Base-by-base conservation (phyloP, 2,113 vertebrate genomes). In the Mirounga angustirostris region DNA sequence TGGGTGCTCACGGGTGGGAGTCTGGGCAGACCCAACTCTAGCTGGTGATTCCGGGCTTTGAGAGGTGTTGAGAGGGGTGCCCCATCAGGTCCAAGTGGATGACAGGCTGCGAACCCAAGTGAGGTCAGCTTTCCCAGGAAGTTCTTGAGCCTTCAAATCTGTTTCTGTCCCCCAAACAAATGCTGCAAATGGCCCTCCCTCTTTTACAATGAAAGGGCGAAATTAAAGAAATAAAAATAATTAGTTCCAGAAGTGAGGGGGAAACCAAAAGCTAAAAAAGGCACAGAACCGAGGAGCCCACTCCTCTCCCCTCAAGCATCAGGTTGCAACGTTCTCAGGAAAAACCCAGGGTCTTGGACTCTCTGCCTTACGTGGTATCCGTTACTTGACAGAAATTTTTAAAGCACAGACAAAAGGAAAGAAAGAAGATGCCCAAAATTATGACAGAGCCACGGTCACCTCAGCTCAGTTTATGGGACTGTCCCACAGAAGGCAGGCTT, bases 171-270 rank as follows among this genome's bases (percentile, higher is more conserved):
- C 33, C 28, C 82, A 52, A 76, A 87, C 30, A 87, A 93, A 59
- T 4, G n/a, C 74, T 43, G 56, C 22, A 22, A 63, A 94, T 13
- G 26, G 76, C n/a, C 26, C 43, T 36, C 36, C 13, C 18, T 87
- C 89, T 50, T 76, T 71, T 43, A 67, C 1, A 7, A 78, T 56
- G 65, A 73, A 43, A 86, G 13, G 26, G 36, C 0, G 2, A 56
- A 69, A 76, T 83, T 46, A 87, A 97, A 92, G 67, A 92, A 95
- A 79, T 36, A 76, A 84, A 28, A 22, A 33, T 5, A 18, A 93
- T 84, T 65, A 36, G 58, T 85, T 96, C 81, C 54, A 96, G 91
- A 96, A 95, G 58, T 46, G 65, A 80, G 10, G 61, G 61, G 83
- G 24, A 74, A 73, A 76, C 83, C 63, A 12, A 82, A 91, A 71